phyloP scores from a whole-genome alignment of 2,113 vertebrate genomes.

The Melanostigma gelatinosum region DNA sequence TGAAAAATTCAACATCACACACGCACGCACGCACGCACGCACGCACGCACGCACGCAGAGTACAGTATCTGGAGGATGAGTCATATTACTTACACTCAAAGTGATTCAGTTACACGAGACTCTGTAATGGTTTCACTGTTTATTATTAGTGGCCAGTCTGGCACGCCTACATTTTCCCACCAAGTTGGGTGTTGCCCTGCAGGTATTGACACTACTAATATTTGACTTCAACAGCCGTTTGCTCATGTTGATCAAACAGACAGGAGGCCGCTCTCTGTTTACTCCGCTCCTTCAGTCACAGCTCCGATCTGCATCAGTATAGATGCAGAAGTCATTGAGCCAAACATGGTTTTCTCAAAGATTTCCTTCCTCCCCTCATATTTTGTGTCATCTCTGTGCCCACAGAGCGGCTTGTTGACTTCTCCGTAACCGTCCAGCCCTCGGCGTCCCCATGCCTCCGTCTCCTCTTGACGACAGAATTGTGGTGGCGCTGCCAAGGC shows the following conservation, averaged over 20 bases:
- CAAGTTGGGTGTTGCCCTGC: conserved; percentile 72
- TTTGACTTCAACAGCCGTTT: conserved; percentile 52
- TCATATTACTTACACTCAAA: conserved; percentile 53
- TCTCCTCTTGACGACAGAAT: conserved; percentile 99
- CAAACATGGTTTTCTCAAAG: background rate
- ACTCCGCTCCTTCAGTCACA: conserved; percentile 18
- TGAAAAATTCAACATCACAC: conserved; percentile 46
- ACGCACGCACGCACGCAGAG: background rate
- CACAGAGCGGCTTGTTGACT: conserved; percentile 88
- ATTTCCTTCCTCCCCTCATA: background rate
- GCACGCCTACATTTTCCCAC: conserved; percentile 53
- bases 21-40: conserved; percentile 4
- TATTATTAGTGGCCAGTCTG: conserved; percentile 64
- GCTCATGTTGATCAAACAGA: conserved; percentile 62
- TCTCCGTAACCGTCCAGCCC: conserved; percentile 89
- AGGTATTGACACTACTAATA: conserved; percentile 75
- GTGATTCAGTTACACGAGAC: conserved; percentile 50
- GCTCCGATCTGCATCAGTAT: background rate
- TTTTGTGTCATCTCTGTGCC: conserved; percentile 39
- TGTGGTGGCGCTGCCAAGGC: conserved; percentile 97
- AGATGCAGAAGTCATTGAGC: conserved; percentile 8
- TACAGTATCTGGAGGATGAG: conserved; percentile 55
- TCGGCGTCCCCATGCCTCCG: conserved; percentile 99
- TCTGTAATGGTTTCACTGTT: conserved; percentile 62
- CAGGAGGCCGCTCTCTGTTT: conserved; percentile 11